phyloP scores from a whole-genome alignment of 2,113 vertebrate species.

The Capreolus pygargus region DNA sequence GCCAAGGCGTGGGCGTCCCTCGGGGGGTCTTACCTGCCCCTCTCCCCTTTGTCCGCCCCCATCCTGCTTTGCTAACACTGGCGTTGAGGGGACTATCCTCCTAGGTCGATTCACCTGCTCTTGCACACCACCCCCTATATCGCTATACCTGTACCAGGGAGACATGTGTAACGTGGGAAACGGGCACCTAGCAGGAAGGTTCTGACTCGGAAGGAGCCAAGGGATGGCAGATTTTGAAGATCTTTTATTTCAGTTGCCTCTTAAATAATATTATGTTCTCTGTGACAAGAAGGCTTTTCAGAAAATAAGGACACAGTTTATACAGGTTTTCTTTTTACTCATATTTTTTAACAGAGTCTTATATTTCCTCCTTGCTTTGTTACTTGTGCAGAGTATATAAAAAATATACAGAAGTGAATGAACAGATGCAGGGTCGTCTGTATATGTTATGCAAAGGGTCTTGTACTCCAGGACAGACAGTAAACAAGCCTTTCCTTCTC shows the following conservation, averaged over 20 bases:
- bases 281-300: constrained; percentile 51
- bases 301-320: constrained; percentile 48
- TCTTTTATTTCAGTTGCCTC: constrained; percentile 32
- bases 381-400: constrained; percentile 47
- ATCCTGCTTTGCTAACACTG: neutral
- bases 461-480: constrained; percentile 61
- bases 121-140: accelerated
- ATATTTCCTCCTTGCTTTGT: constrained; percentile 58
- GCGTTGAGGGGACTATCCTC: accelerated
- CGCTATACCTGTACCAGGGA: accelerated
- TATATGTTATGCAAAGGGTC: constrained; percentile 52
- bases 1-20: neutral
- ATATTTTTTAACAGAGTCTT: constrained; percentile 56
- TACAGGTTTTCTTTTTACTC: constrained; percentile 46
- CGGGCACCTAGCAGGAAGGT: neutral
- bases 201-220: neutral
- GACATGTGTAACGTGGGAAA: accelerated
- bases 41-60: accelerated
- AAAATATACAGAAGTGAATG: constrained; percentile 53
- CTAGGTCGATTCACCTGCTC: neutral
- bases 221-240: neutral
- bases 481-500: constrained; percentile 38
- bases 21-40: accelerated
- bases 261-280: constrained; percentile 47
- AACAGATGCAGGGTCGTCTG: constrained; percentile 44